Percentiles rank a stretch among this genome's conserved stretches.
phyloP scores from a whole-genome alignment of 1,140 invertebrate genomes.

The Akabosia matsudoensis region DNA sequence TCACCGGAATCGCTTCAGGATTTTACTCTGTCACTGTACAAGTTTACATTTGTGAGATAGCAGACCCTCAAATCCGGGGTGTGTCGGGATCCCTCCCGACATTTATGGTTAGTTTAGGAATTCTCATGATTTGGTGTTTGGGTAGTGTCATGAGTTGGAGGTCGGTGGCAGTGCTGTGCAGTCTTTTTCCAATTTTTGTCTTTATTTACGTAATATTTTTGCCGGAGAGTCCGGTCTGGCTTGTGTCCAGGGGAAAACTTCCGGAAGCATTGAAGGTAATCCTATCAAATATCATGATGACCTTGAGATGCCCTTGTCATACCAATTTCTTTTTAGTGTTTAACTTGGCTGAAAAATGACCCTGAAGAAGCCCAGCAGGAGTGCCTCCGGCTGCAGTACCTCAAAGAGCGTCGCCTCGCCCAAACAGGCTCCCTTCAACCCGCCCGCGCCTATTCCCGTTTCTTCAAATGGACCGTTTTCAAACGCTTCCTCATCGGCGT shows the following conservation, averaged over 20 bases:
- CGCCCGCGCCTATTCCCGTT: conserved; percentile 50
- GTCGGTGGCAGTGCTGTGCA: conserved; percentile 60
- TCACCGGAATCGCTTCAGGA: conserved; percentile 45
- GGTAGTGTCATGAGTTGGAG: conserved; percentile 39
- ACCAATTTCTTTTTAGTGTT: too few species aligned
- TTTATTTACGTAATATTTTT: conserved; percentile 57
- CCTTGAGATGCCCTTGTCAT: conserved; percentile 56
- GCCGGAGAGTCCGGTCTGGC: conserved; percentile 71
- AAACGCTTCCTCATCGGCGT: conserved; percentile 65
- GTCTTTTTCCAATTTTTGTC: conserved; percentile 59
- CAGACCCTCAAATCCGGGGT: conserved; percentile 54
- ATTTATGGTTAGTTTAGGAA: conserved; percentile 53
- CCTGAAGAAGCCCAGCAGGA: conserved; percentile 49
- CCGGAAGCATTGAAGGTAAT: too few species aligned
- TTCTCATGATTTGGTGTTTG: conserved; percentile 49
- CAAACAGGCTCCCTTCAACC: conserved; percentile 47
- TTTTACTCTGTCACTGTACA: conserved; percentile 42
- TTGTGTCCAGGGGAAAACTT: conserved; percentile 58
- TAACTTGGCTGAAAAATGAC: conserved; percentile 52
- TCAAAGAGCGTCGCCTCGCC: conserved; percentile 50
- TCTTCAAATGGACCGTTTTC: conserved; percentile 54
- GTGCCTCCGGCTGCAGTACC: conserved; percentile 57
- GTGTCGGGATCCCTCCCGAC: conserved; percentile 54
- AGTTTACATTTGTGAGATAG: conserved; percentile 56
- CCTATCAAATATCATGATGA: conserved; percentile 57